Percentiles rank a stretch among this genome's conserved stretches.
Evolutionary conservation across 2,797 vertebrate species (phyloP).

Genomic region (Liparis tanakae): DNA sequence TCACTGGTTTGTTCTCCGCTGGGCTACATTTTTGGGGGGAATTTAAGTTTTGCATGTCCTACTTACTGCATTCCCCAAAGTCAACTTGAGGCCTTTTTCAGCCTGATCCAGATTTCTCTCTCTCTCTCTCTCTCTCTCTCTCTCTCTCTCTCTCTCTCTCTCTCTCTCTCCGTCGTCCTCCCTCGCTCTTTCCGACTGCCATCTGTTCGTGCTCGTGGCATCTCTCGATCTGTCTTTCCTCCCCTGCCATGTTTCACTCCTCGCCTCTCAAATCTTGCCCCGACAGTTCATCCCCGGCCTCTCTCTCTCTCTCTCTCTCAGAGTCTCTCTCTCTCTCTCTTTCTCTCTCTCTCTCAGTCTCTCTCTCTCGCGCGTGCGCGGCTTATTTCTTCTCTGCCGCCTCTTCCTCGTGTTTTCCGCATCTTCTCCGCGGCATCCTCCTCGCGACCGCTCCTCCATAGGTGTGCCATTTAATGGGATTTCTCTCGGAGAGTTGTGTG

Average conservation of each 20-base stretch:
- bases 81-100: conserved; percentile 76
- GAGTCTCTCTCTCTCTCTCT: too few relatives aligned
- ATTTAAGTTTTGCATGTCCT: conserved; percentile 78
- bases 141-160: conserved; percentile 30
- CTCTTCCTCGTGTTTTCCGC: conserved; percentile 18
- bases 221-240: conserved; percentile 55
- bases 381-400: conserved; percentile 23
- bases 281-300: conserved; percentile 38
- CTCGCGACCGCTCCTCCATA: conserved; percentile 8
- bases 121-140: conserved; percentile 22
- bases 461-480: not conserved
- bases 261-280: conserved; percentile 49
- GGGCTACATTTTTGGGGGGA: conserved; percentile 64
- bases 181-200: too few relatives aligned
- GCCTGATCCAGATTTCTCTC: conserved; percentile 77
- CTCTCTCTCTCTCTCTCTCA: too few relatives aligned
- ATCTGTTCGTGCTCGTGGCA: conserved; percentile 77
- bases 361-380: too few relatives aligned
- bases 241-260: conserved; percentile 61
- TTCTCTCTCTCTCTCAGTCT: too few relatives aligned
- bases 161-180: conserved; percentile 22
- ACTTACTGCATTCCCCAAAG: conserved; percentile 78
- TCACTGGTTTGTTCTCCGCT: conserved; percentile 59
- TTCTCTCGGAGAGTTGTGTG: not conserved
- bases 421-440: conserved; percentile 27